phyloP scores from a whole-genome alignment of 2,113 vertebrate genomes.

The Hippopotamus amphibius region DNA sequence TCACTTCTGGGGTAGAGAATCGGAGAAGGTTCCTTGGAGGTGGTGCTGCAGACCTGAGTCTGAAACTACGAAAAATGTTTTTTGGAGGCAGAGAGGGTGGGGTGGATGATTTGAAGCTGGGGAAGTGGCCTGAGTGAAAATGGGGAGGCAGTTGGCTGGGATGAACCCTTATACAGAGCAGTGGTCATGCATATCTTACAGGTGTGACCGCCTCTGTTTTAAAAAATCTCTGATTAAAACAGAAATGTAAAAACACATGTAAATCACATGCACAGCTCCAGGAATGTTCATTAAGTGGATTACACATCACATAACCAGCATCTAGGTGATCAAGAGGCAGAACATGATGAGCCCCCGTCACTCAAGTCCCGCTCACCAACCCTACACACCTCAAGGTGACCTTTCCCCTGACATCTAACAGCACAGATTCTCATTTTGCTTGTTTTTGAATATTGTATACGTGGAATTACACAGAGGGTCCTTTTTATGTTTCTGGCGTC shows the following conservation, averaged over 20 bases:
- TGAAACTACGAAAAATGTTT: neutral
- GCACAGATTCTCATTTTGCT: neutral
- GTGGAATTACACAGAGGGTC: neutral
- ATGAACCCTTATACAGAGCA: neutral
- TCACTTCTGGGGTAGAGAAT: neutral
- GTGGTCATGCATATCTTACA: neutral
- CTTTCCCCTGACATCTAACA: neutral
- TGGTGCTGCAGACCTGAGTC: neutral
- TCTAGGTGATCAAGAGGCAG: neutral
- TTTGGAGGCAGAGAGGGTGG: neutral
- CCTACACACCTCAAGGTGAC: too few relatives aligned
- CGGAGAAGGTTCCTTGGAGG: neutral
- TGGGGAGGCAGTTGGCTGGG: neutral
- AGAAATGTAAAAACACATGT: neutral
- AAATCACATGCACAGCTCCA: neutral
- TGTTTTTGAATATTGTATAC: neutral
- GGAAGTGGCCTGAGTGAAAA: neutral
- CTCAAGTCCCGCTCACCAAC: neutral
- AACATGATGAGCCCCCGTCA: accelerated
- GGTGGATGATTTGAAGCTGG: neutral
- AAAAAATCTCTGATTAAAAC: neutral
- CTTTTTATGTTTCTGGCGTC: neutral
- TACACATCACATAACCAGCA: neutral
- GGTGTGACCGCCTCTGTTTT: neutral
- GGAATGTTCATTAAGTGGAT: neutral